Evolutionary conservation across 2,797 vertebrate species (phyloP).

Genomic region (Knipowitschia caucasica): DNA sequence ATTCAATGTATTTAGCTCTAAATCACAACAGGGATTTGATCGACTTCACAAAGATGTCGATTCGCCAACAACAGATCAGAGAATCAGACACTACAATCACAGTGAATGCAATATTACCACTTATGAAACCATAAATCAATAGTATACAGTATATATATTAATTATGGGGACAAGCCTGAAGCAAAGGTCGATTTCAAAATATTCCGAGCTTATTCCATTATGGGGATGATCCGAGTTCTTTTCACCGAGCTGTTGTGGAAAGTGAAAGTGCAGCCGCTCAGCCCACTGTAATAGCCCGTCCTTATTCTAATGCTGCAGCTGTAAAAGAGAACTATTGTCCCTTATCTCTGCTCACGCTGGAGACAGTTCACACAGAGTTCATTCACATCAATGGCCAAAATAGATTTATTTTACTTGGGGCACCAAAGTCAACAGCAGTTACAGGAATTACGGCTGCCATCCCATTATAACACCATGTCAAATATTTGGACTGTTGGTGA

Average conservation of each 20-base stretch:
- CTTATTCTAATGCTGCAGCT: slow-evolving; percentile 43
- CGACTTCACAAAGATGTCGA: no score
- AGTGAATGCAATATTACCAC: no score
- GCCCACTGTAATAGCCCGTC: slow-evolving; percentile 27
- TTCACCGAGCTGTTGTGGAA: slow-evolving; percentile 30
- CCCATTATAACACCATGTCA: slow-evolving; percentile 69
- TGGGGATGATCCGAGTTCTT: slow-evolving; percentile 23
- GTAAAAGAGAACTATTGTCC: slow-evolving; percentile 45
- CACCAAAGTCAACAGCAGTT: slow-evolving; percentile 74
- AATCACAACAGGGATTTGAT: no score
- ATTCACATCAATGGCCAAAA: slow-evolving; percentile 68
- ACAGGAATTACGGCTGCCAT: slow-evolving; percentile 65
- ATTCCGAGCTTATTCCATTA: neutral
- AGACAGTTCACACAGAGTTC: slow-evolving; percentile 70
- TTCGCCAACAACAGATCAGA: no score
- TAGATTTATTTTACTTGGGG: slow-evolving; percentile 76
- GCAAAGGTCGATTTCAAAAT: neutral
- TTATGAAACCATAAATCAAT: no score
- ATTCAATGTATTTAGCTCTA: no score
- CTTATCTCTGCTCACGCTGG: slow-evolving; percentile 63
- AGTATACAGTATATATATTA: no score
- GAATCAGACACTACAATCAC: no score
- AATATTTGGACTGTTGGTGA: slow-evolving; percentile 73
- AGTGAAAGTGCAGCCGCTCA: slow-evolving; percentile 2
- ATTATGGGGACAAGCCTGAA: no score